A percentile compares a stretch with the other conserved stretches of the same genome.
Conservation (phyloP, 2,888 invertebrate species). For the Andrena minutula region DNA sequence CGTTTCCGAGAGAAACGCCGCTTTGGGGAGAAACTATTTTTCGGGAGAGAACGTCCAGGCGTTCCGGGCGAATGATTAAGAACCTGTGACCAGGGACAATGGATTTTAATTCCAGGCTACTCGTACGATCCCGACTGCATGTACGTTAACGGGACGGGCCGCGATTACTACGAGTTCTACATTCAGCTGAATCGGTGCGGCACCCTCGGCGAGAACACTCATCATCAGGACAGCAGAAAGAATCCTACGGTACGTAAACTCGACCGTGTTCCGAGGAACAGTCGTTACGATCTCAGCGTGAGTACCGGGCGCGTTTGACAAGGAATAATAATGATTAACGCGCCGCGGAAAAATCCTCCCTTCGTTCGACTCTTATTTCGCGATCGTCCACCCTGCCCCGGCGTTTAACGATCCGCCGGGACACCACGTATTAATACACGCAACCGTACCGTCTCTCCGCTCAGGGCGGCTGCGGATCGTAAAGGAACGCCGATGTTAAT, state of each 20-base stretch:
- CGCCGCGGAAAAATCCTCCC: constrained; percentile 1
- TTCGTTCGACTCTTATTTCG: constrained; percentile 25
- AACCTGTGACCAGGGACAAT: constrained; percentile 57
- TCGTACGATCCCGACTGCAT: constrained; percentile 97
- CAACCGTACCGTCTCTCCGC: not conserved
- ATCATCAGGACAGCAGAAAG: constrained; percentile 93
- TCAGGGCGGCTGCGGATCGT: constrained; percentile 6
- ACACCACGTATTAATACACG: constrained; percentile 34
- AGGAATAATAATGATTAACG: constrained; percentile 63
- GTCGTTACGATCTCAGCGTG: constrained; percentile 50
- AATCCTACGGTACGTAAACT: constrained; percentile 91
- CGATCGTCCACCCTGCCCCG: not conserved
- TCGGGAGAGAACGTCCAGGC: not conserved
- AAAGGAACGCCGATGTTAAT: constrained; percentile 31
- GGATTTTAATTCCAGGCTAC: constrained; percentile 89
- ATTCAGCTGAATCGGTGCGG: constrained; percentile 97
- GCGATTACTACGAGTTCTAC: constrained; percentile 96
- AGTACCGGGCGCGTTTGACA: constrained; percentile 32
- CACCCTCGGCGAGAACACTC: constrained; percentile 94
- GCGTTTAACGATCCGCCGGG: constrained; percentile 21
- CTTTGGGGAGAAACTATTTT: too few relatives aligned
- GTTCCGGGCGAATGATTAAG: not conserved
- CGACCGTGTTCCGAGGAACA: not conserved
- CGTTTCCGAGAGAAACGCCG: not conserved
- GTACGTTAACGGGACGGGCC: constrained; percentile 96